These are phyloP conservation scores for Mythimna ferrago DNA, from an alignment of 2,888 invertebrate species.

Conservation along the genomic window DNA sequence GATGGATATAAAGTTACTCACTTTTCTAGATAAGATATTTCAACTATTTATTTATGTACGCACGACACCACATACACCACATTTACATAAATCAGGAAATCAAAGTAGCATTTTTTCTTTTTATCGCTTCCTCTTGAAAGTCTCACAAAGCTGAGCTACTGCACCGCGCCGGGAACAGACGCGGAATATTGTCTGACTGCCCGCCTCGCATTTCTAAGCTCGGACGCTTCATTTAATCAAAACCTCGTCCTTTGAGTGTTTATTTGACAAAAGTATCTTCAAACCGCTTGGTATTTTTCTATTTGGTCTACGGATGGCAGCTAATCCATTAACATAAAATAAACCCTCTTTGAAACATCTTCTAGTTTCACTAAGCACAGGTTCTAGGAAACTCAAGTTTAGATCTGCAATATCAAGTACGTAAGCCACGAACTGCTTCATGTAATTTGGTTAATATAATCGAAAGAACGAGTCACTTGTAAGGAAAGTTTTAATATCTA, in stretches of 20 bases:
- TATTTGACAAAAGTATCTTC: slow-evolving; percentile 77
- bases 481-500: slow-evolving; percentile 91
- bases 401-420: slow-evolving; percentile 16
- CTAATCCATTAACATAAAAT: slow-evolving; percentile 62
- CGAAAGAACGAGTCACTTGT: slow-evolving; percentile 79
- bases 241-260: slow-evolving; percentile 77
- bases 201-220: slow-evolving; percentile 74
- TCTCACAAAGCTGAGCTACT: slow-evolving; percentile 72
- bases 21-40: neutral
- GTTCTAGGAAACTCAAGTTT: slow-evolving; percentile 14
- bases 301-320: slow-evolving; percentile 44
- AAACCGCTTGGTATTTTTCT: slow-evolving; percentile 55
- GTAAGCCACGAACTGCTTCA: slow-evolving; percentile 56
- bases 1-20: neutral
- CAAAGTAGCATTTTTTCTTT: slow-evolving; percentile 74
- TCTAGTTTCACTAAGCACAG: neutral
- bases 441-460: slow-evolving; percentile 74
- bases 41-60: slow-evolving; percentile 5
- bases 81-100: slow-evolving; percentile 77
- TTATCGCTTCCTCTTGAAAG: slow-evolving; percentile 72
- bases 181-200: slow-evolving; percentile 75
- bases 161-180: slow-evolving; percentile 67
- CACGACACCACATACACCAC: slow-evolving; percentile 22
- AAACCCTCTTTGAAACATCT: slow-evolving; percentile 19
- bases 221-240: slow-evolving; percentile 82